phyloP scores from a whole-genome alignment of 2,797 vertebrate genomes.

The Argya squamiceps region DNA sequence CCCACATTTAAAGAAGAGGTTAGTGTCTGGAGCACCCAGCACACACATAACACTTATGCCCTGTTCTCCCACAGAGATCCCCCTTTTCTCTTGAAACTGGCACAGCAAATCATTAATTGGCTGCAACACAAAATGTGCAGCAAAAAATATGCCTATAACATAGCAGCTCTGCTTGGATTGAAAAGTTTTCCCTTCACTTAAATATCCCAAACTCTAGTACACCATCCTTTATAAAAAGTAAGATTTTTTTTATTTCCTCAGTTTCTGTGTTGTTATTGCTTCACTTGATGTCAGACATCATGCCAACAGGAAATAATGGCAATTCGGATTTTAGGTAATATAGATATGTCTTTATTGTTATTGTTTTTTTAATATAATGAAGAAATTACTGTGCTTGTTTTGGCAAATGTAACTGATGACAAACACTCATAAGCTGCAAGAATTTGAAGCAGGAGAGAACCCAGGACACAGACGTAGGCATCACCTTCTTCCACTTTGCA shows the following conservation, averaged over 20 bases:
- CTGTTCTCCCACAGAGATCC: not conserved
- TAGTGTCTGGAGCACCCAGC: not conserved
- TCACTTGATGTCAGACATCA: not conserved
- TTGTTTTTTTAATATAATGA: not conserved
- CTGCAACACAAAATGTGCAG: not conserved
- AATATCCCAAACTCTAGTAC: not conserved
- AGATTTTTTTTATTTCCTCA: not conserved
- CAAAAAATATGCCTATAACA: not conserved
- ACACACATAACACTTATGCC: rapidly evolving
- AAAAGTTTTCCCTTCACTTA: not conserved
- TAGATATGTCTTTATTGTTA: not conserved
- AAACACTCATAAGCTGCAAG: not conserved
- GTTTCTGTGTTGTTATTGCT: not conserved
- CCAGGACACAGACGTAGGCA: not conserved
- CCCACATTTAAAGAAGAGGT: not conserved
- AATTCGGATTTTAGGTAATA: not conserved
- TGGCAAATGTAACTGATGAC: not conserved
- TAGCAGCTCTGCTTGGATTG: not conserved
- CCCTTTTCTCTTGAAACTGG: not conserved
- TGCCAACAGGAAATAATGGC: not conserved
- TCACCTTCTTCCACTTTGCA: not conserved
- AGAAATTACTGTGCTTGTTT: not conserved
- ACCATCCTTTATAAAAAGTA: not conserved
- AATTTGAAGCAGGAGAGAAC: not conserved
- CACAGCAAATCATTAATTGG: not conserved